Conservation (phyloP, 2,113 vertebrate genomes). For the Callipepla californica region DNA sequence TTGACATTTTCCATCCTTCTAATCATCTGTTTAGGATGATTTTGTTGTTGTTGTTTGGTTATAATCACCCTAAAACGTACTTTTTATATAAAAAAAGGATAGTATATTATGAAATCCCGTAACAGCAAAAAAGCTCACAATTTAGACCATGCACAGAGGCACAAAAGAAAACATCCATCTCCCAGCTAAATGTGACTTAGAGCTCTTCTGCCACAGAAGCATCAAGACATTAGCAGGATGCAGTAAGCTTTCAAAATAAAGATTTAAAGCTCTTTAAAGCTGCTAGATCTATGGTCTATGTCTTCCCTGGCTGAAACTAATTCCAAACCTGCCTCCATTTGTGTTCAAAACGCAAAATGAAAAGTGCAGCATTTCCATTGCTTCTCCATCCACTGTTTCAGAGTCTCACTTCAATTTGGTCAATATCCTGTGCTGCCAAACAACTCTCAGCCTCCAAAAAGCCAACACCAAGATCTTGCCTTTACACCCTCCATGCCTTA, state of each 20-base stretch:
- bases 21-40: background rate
- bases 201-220: background rate
- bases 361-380: background rate
- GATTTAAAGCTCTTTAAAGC: background rate
- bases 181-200: background rate
- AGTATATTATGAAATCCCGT: background rate
- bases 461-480: background rate
- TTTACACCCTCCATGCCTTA: rapidly evolving
- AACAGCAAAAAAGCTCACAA: background rate
- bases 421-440: background rate
- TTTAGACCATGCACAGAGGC: background rate
- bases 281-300: background rate
- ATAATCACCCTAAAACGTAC: background rate
- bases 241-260: background rate
- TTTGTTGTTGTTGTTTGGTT: background rate
- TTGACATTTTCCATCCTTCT: background rate
- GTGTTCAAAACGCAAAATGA: background rate
- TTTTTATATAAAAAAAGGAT: background rate
- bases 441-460: background rate
- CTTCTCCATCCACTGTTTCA: background rate
- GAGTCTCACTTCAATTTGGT: background rate
- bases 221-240: background rate
- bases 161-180: background rate
- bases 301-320: background rate
- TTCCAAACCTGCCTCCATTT: background rate